A percentile compares a stretch with the other conserved stretches of the same genome.
Evolutionary conservation across 2,113 vertebrate species (phyloP).

Genomic region (Chauna torquata): DNA sequence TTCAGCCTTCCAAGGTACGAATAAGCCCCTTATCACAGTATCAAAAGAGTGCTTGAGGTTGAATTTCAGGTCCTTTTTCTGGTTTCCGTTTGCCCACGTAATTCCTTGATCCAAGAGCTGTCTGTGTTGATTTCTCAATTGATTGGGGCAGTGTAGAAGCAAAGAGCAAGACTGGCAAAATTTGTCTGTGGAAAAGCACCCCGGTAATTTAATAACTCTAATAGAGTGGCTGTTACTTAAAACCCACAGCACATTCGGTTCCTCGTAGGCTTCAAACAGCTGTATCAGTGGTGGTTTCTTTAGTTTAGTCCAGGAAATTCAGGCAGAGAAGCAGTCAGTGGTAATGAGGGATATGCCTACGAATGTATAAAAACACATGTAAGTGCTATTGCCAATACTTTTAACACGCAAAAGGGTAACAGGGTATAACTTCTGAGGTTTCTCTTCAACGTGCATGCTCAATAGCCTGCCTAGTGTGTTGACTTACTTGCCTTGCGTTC

Average conservation of each 20-base stretch:
- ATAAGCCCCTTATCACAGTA: background rate
- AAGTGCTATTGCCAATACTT: background rate
- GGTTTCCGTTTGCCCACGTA: background rate
- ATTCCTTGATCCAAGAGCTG: background rate
- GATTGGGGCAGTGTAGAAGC: background rate
- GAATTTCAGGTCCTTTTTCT: background rate
- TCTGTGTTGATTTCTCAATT: background rate
- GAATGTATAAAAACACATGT: background rate
- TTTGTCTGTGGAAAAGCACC: background rate
- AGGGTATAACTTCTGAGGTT: background rate
- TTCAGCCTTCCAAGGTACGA: background rate
- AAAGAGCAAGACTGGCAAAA: background rate
- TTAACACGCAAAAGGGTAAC: background rate
- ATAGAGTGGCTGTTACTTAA: background rate
- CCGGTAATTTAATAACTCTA: background rate
- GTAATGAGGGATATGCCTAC: background rate
- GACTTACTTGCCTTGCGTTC: background rate
- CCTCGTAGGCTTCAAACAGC: background rate
- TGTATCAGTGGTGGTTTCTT: rapidly evolving
- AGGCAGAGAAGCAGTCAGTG: background rate
- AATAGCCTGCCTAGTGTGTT: background rate
- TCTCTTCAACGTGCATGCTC: rapidly evolving
- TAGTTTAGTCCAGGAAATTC: background rate
- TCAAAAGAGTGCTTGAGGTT: background rate
- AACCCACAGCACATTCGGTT: background rate